Evolutionary conservation across 1,140 invertebrate species (phyloP).

Genomic region (Eumaeus atala): DNA sequence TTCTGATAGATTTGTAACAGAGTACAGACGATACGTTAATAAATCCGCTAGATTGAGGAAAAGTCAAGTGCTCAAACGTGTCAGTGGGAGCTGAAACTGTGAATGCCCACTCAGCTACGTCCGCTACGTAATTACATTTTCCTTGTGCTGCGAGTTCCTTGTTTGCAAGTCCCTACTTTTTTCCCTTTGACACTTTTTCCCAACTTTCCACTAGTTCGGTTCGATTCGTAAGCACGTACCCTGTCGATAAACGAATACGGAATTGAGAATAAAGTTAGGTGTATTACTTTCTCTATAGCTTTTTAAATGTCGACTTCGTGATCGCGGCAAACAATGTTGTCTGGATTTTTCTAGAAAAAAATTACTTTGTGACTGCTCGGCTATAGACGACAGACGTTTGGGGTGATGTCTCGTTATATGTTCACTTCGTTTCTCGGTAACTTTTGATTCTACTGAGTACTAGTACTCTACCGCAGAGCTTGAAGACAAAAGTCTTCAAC

Average conservation of each 20-base stretch:
- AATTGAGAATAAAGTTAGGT: slow-evolving; percentile 17
- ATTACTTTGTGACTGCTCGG: background rate
- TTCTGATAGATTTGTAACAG: no score
- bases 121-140: slow-evolving; percentile 1
- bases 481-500: no score
- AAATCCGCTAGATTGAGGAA: background rate
- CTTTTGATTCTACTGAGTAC: no score
- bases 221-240: slow-evolving; percentile 17
- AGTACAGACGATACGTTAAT: no score
- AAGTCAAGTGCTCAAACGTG: slow-evolving; percentile 6
- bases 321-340: no score
- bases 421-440: no score
- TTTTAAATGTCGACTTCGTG: no score
- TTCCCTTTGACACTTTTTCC: slow-evolving; percentile 21
- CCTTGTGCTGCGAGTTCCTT: background rate
- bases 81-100: slow-evolving; percentile 1
- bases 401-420: no score
- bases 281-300: background rate
- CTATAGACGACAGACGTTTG: background rate
- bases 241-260: slow-evolving; percentile 27
- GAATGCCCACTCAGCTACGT: slow-evolving; percentile 4
- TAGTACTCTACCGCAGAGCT: no score
- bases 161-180: slow-evolving; percentile 13
- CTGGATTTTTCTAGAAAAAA: no score
- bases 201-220: slow-evolving; percentile 12